These are phyloP conservation scores for Cryptocheilus praepositus DNA, from an alignment of 2,888 invertebrate species.

Conservation along the genomic window DNA sequence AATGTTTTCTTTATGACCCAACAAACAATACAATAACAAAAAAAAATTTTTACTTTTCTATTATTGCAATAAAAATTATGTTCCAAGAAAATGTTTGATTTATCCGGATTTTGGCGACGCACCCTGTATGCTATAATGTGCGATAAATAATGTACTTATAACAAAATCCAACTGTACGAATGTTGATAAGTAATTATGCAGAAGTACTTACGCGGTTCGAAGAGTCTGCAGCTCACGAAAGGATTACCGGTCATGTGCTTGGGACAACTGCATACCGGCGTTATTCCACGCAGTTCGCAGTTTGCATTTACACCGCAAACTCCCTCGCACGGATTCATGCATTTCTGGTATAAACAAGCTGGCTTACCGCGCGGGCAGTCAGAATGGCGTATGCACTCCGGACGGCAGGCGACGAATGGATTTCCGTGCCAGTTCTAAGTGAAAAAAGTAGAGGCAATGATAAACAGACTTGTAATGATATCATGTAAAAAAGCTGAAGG, in stretches of 20 bases:
- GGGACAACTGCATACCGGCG: conserved; percentile 91
- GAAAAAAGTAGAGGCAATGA: conserved; percentile 21
- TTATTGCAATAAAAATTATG: no score
- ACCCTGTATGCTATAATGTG: no score
- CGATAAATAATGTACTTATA: neutral
- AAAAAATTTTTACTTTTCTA: no score
- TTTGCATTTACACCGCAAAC: conserved; percentile 88
- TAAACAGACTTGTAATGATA: conserved; percentile 2
- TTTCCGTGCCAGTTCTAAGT: conserved; percentile 86
- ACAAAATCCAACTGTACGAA: no score
- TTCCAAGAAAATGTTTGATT: no score
- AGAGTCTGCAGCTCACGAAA: conserved; percentile 87
- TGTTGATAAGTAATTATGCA: no score
- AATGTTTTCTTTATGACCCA: no score
- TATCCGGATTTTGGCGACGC: no score
- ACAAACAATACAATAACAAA: no score
- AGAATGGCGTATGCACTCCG: conserved; percentile 87
- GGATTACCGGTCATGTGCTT: conserved; percentile 92
- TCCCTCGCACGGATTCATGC: conserved; percentile 88
- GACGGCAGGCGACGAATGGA: conserved; percentile 84
- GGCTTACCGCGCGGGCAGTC: conserved; percentile 88
- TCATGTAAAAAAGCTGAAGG: neutral
- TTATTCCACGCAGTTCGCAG: conserved; percentile 86
- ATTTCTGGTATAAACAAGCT: conserved; percentile 88
- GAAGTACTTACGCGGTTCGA: conserved; percentile 80